Conservation (phyloP, 2,113 vertebrate genomes). For the Eulemur macaco region DNA sequence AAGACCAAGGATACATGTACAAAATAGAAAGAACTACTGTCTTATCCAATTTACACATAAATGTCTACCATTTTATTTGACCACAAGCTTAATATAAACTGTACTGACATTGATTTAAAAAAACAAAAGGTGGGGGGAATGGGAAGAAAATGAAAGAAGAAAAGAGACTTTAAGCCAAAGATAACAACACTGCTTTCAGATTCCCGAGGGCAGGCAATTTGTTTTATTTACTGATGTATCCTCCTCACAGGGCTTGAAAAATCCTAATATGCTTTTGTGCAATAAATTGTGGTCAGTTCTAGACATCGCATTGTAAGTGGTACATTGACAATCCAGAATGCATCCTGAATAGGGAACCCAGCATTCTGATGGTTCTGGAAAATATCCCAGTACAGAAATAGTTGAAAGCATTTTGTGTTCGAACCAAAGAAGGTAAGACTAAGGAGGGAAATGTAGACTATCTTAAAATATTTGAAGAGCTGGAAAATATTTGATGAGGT, state of each 20-base stretch:
- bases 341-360: neutral
- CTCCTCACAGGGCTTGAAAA: neutral
- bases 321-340: neutral
- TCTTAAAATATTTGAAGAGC: neutral
- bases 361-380: neutral
- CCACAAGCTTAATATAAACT: neutral
- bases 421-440: neutral
- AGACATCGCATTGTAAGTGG: neutral
- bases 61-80: constrained; percentile 13
- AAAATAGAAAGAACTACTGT: neutral
- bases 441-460: neutral
- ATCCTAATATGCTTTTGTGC: neutral
- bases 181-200: neutral
- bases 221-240: neutral
- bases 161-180: neutral
- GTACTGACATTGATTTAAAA: neutral
- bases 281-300: neutral
- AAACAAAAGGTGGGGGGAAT: neutral
- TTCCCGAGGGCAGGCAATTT: neutral
- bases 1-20: constrained; percentile 4
- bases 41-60: neutral
- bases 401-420: neutral
- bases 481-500: neutral
- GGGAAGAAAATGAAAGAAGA: neutral
- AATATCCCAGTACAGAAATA: neutral